phyloP scores from a whole-genome alignment of 2,113 vertebrate genomes.

The Platichthys flesus region DNA sequence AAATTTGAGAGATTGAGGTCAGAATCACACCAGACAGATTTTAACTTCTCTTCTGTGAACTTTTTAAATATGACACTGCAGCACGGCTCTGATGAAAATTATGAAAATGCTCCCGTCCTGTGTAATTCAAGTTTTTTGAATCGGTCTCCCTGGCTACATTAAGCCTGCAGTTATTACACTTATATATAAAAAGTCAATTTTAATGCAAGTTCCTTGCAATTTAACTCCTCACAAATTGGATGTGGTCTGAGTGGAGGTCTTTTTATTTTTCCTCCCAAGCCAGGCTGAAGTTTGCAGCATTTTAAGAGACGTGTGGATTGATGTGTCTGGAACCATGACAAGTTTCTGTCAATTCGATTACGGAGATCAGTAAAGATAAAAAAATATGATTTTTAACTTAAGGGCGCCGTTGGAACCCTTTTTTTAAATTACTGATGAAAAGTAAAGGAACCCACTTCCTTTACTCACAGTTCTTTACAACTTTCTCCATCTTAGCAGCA shows the following conservation, averaged over 20 bases:
- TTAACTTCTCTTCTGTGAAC: not conserved
- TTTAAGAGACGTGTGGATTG: too few species aligned
- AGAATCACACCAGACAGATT: not conserved
- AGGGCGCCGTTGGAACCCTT: not conserved
- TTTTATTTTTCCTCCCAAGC: not conserved
- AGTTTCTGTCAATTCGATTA: not conserved
- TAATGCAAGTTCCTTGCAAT: slow-evolving; percentile 34
- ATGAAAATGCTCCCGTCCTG: not conserved
- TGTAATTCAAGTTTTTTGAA: slow-evolving; percentile 10
- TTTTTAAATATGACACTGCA: not conserved
- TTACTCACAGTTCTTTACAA: not conserved
- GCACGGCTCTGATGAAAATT: slow-evolving; percentile 16
- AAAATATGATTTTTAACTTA: not conserved
- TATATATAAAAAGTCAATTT: slow-evolving; percentile 15
- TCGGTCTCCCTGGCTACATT: slow-evolving; percentile 33
- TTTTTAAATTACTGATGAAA: too few species aligned
- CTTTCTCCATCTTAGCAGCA: too few species aligned
- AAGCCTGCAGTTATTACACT: slow-evolving; percentile 42
- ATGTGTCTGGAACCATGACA: not conserved
- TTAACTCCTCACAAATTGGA: slow-evolving; percentile 48
- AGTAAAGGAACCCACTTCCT: not conserved
- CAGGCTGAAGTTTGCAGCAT: too few species aligned
- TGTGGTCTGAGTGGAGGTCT: slow-evolving; percentile 30
- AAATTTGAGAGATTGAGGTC: not conserved
- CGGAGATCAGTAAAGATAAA: not conserved